A percentile compares a stretch with the other conserved stretches of the same genome.
Evolutionary conservation across 1,140 invertebrate genomes (phyloP).

Genomic region (Drosophila pachea): DNA sequence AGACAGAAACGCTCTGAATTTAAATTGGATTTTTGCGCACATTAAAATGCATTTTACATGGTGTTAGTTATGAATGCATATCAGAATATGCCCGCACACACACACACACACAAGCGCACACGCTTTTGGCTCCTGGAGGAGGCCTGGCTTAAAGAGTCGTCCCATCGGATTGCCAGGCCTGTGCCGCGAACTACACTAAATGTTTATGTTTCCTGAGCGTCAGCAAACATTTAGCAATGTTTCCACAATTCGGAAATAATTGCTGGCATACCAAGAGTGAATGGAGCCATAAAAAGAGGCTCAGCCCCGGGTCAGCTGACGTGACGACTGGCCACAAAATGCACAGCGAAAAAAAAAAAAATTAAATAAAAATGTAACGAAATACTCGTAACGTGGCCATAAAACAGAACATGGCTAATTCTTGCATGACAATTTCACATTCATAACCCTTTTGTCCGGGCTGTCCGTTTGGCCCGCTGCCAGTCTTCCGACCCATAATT

Average conservation of each 20-base stretch:
- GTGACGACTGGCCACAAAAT: slow-evolving; percentile 67
- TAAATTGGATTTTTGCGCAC: slow-evolving; percentile 77
- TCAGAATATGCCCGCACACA: slow-evolving; percentile 36
- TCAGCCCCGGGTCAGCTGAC: slow-evolving; percentile 47
- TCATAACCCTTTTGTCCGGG: slow-evolving; percentile 73
- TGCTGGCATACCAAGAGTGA: slow-evolving; percentile 54
- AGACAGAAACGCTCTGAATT: slow-evolving; percentile 67
- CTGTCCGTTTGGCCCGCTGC: slow-evolving; percentile 48
- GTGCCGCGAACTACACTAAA: slow-evolving; percentile 58
- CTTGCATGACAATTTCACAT: slow-evolving; percentile 79
- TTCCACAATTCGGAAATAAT: slow-evolving; percentile 67
- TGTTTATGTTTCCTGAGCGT: slow-evolving; percentile 75
- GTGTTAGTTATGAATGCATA: slow-evolving; percentile 76
- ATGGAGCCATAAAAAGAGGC: slow-evolving; percentile 64
- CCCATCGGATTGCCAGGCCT: neutral
- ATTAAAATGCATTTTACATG: slow-evolving; percentile 76
- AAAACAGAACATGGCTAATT: slow-evolving; percentile 78
- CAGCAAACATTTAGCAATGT: slow-evolving; percentile 70
- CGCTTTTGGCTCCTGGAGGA: neutral
- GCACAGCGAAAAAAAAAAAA: slow-evolving; percentile 3
- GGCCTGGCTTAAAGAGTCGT: neutral
- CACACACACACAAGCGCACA: neutral
- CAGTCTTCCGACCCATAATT: slow-evolving; percentile 71
- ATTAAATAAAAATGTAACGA: slow-evolving; percentile 60
- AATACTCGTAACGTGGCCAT: slow-evolving; percentile 63